These are phyloP conservation scores for Capitella teleta DNA, from an alignment of 1,140 invertebrate genomes.

Conservation along the genomic window DNA sequence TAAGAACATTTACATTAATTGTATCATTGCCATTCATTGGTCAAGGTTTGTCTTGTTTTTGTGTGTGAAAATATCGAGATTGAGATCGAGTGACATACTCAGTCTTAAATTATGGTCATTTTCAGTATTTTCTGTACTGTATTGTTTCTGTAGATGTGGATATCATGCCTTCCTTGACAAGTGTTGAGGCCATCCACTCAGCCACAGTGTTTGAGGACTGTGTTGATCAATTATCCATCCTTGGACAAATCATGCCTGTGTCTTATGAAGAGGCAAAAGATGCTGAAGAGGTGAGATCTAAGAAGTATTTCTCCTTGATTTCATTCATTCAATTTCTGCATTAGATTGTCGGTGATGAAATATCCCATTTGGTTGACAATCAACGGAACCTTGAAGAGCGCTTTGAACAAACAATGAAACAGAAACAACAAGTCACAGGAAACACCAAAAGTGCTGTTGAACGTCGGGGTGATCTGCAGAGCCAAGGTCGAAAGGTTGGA, in stretches of 20 bases:
- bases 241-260: slow-evolving; percentile 36
- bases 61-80: too few species aligned
- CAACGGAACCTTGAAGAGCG: slow-evolving; percentile 26
- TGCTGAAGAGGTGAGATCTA: slow-evolving; percentile 3
- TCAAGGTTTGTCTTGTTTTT: too few species aligned
- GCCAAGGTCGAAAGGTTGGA: background rate
- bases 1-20: too few species aligned
- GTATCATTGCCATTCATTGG: too few species aligned
- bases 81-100: too few species aligned
- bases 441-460: background rate
- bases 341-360: slow-evolving; percentile 31
- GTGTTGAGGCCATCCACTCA: slow-evolving; percentile 32
- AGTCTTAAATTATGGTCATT: too few species aligned
- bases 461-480: background rate
- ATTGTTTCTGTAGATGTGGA: too few species aligned
- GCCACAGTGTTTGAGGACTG: slow-evolving; percentile 38
- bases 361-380: slow-evolving; percentile 24
- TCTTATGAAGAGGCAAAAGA: slow-evolving; percentile 19
- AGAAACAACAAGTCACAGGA: background rate
- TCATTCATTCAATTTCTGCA: slow-evolving; percentile 8
- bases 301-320: background rate
- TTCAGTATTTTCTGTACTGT: too few species aligned
- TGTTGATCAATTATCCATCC: slow-evolving; percentile 34
- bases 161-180: background rate
- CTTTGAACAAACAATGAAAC: background rate